These are phyloP conservation scores for Cataglyphis hispanica DNA, from an alignment of 1,140 invertebrate species.

Conservation along the genomic window DNA sequence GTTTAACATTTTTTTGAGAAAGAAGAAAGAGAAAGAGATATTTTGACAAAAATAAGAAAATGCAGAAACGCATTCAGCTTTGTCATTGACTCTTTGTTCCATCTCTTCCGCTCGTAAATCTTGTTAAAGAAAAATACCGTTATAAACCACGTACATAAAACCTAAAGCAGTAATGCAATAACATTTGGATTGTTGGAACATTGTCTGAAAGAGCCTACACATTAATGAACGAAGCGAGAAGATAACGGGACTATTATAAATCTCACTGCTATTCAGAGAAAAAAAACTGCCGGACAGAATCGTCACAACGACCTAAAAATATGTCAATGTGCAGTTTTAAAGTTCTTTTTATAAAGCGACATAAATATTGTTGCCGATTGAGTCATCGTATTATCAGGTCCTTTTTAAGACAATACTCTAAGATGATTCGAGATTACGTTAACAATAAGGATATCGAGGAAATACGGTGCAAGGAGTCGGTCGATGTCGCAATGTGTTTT, in stretches of 20 bases:
- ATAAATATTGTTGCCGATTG: background rate
- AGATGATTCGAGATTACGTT: background rate
- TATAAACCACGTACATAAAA: background rate
- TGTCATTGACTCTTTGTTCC: background rate
- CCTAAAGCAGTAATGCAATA: background rate
- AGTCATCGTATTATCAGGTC: too few relatives aligned
- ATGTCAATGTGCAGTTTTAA: constrained; percentile 32
- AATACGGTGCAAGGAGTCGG: background rate
- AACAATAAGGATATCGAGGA: background rate
- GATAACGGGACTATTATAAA: constrained; percentile 76
- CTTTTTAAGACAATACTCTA: too few relatives aligned
- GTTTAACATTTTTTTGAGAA: too few relatives aligned
- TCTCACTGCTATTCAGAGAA: constrained; percentile 78
- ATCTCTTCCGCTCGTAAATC: background rate
- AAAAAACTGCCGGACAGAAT: constrained; percentile 21
- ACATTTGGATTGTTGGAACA: background rate
- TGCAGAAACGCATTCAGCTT: background rate
- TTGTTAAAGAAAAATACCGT: background rate
- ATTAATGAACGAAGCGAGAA: constrained; percentile 64
- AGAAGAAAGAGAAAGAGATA: too few relatives aligned
- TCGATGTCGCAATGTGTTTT: constrained; percentile 22
- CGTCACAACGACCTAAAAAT: background rate
- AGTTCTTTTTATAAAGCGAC: background rate
- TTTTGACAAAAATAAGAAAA: background rate
- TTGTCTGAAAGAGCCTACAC: constrained; percentile 61